These are phyloP conservation scores for Heterodera carotae DNA, from an alignment of 1,140 invertebrate species.

Conservation along the genomic window DNA sequence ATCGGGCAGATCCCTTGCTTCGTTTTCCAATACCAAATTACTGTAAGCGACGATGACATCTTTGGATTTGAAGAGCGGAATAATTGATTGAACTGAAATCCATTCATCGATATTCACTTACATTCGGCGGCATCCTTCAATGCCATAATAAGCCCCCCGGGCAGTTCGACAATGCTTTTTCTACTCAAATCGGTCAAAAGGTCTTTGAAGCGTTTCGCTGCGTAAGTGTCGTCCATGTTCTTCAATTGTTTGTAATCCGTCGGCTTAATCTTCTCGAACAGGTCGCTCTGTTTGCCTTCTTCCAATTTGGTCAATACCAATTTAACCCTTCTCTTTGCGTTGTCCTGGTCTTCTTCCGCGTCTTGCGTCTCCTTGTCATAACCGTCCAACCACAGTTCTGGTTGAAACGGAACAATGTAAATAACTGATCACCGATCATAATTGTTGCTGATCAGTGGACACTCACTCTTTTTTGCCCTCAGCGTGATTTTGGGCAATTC, in stretches of 20 bases:
- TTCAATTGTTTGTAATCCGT: not conserved
- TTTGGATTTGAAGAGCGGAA: not conserved
- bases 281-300: not conserved
- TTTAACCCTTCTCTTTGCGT: not conserved
- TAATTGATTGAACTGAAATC: not conserved
- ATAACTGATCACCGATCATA: too few relatives aligned
- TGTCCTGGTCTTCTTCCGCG: not conserved
- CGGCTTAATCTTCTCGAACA: not conserved
- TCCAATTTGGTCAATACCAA: not conserved
- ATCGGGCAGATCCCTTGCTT: not conserved
- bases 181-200: not conserved
- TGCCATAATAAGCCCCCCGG: not conserved
- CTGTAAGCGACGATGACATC: not conserved
- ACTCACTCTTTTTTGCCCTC: not conserved
- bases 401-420: too few relatives aligned
- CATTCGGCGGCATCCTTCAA: not conserved
- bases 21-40: not conserved
- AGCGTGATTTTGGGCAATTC: not conserved
- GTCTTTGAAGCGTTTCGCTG: not conserved
- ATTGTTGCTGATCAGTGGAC: too few relatives aligned
- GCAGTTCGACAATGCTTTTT: not conserved
- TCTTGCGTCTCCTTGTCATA: not conserved
- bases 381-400: not conserved
- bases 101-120: not conserved
- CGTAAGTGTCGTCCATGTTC: not conserved